Evolutionary conservation across 2,888 invertebrate genomes (phyloP), one percentile per base, ranked within the genome.

Genomic region (Phlogophora meticulosa): DNA sequence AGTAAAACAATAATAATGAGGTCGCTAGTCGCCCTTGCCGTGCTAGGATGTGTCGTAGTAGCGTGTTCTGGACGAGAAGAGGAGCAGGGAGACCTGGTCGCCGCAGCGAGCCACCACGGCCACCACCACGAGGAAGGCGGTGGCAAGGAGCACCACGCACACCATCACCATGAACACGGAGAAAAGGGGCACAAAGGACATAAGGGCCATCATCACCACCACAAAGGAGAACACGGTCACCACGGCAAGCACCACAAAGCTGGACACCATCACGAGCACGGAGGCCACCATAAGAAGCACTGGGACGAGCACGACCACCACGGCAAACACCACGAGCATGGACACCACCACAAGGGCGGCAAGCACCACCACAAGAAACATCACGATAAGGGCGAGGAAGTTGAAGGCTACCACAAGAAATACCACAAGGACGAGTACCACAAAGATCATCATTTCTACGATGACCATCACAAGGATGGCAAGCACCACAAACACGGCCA

Each of bases 371-470:
- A 97, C 86, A 98, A 98, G 89, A 98, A 98, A 86, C 97, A 98
- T 45, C 98, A 98, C 92, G 98, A 98, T 88, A 98, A 98, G 88
- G 98, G 98, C 0, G 97, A 98, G 85, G 97, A 98, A 84, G 97
- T 97, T 53, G 96, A 97, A 76, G 98, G 98, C 11, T 98, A 97
- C 90, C 98, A 98, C 88, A 97, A 98, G 92, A 98, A 98, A 85
- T 97, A 97, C 84, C 97, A 98, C 91, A 98, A 98, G 89, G 98
- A 98, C 87, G 98, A 98, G 88, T 98, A 97, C 91, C 97, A 98
- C 87, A 98, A 98, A 91, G 97, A 98, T 85, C 98, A 98, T 89
- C 98, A 98, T 95, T 98, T 98, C 96, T 98, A 98, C 92, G 98
- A 98, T 83, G 98, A 98, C 88, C 97, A 97, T 87, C 97, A 98